Conservation (phyloP, 2,888 invertebrate species). For the Drosophila pseudotalamancana region DNA sequence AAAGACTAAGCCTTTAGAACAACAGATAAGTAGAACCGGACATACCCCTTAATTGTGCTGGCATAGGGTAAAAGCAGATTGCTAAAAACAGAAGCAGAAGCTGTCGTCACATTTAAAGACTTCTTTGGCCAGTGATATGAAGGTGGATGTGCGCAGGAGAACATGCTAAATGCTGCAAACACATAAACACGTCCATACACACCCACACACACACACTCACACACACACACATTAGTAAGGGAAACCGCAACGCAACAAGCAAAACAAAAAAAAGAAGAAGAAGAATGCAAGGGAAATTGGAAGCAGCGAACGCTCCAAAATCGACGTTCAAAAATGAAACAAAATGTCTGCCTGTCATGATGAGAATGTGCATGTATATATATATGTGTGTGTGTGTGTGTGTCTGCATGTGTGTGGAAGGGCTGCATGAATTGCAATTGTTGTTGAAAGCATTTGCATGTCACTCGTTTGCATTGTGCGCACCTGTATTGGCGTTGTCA, state of each 20-base stretch:
- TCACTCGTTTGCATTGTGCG: constrained; percentile 73
- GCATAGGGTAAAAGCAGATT: constrained; percentile 31
- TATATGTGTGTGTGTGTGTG: constrained; percentile 3
- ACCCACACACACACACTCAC: constrained; percentile 8
- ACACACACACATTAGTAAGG: constrained; percentile 17
- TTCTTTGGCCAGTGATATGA: constrained; percentile 49
- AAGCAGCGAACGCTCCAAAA: constrained; percentile 58
- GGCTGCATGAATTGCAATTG: constrained; percentile 72
- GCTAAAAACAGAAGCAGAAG: constrained; percentile 25
- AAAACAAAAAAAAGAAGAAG: constrained; percentile 18
- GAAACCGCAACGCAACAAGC: constrained; percentile 44
- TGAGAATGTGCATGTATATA: constrained; percentile 27
- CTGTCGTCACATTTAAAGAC: constrained; percentile 53
- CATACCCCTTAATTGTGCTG: background rate
- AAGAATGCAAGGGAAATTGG: constrained; percentile 28
- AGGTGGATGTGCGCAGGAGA: constrained; percentile 6
- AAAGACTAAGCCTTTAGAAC: background rate
- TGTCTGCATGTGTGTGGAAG: constrained; percentile 10
- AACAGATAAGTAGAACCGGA: background rate
- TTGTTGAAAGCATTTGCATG: constrained; percentile 81
- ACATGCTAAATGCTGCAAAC: constrained; percentile 29
- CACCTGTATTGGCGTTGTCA: constrained; percentile 77
- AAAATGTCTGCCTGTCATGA: constrained; percentile 54
- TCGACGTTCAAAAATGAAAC: constrained; percentile 74
- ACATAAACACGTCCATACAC: constrained; percentile 6